A percentile compares a stretch with the other conserved stretches of the same genome.
Evolutionary conservation across 2,113 vertebrate species (phyloP).

Genomic region (Enhydra lutris): DNA sequence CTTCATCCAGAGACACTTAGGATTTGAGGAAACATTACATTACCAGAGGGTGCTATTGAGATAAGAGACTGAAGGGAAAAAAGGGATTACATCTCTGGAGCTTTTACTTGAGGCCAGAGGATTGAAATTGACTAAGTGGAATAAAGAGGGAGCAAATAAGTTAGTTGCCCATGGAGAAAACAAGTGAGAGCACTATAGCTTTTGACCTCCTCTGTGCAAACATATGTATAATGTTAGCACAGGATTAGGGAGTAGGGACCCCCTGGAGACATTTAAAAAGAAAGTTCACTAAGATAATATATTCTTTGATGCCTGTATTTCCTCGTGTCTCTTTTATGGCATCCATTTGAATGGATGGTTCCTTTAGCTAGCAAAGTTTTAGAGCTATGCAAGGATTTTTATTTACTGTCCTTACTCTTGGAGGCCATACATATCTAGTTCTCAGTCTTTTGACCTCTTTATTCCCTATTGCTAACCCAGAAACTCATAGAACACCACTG

Average conservation of each 20-base stretch:
- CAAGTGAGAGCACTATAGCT: background rate
- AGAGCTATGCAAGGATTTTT: background rate
- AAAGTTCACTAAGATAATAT: background rate
- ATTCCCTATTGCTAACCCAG: background rate
- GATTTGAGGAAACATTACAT: background rate
- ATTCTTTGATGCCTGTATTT: background rate
- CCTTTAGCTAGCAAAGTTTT: background rate
- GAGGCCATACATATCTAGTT: background rate
- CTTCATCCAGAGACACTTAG: conserved; percentile 17
- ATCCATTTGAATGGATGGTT: background rate
- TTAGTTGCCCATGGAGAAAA: background rate
- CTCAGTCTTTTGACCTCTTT: conserved; percentile 13
- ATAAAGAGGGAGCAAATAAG: background rate
- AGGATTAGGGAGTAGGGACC: background rate
- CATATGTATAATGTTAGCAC: background rate
- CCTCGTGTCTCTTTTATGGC: background rate
- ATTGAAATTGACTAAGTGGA: background rate
- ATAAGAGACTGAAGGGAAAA: background rate
- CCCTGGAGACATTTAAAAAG: conserved; percentile 14
- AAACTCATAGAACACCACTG: background rate
- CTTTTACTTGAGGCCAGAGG: background rate
- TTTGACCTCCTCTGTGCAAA: background rate
- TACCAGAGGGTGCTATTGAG: background rate
- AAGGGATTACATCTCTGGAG: background rate
- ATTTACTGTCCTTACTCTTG: background rate